phyloP scores from a whole-genome alignment of 2,888 invertebrate genomes.

The Nasonovia ribisnigri region DNA sequence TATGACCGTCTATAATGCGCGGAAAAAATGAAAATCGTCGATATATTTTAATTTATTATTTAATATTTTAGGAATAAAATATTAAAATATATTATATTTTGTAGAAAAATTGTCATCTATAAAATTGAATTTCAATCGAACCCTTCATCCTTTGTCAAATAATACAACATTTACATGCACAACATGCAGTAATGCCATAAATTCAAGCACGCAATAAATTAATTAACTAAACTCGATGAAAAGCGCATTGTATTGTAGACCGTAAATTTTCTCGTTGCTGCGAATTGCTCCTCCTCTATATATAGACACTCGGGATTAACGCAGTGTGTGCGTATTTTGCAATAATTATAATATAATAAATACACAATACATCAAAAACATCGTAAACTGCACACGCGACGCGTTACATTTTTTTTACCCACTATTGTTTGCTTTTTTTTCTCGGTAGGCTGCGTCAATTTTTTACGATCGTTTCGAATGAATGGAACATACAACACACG shows the following conservation, averaged over 20 bases:
- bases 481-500: background rate
- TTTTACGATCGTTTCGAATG: slow-evolving; percentile 22
- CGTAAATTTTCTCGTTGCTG: slow-evolving; percentile 2
- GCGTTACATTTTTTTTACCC: background rate
- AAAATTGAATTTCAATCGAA: background rate
- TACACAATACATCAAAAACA: slow-evolving; percentile 21
- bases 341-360: slow-evolving; percentile 14
- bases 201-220: slow-evolving; percentile 9
- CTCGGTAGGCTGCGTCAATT: background rate
- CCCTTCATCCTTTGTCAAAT: background rate
- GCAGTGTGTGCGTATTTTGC: background rate
- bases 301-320: background rate
- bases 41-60: no score
- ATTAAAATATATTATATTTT: background rate
- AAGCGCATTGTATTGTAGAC: slow-evolving; percentile 28
- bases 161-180: background rate
- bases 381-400: background rate
- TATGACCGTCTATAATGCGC: background rate
- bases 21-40: background rate
- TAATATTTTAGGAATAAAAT: background rate
- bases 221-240: slow-evolving; percentile 28
- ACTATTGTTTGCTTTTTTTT: background rate
- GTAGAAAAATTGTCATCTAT: background rate
- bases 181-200: background rate
- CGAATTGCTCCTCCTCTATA: background rate